Conservation (phyloP, 2,797 vertebrate species). For the Argya squamiceps region DNA sequence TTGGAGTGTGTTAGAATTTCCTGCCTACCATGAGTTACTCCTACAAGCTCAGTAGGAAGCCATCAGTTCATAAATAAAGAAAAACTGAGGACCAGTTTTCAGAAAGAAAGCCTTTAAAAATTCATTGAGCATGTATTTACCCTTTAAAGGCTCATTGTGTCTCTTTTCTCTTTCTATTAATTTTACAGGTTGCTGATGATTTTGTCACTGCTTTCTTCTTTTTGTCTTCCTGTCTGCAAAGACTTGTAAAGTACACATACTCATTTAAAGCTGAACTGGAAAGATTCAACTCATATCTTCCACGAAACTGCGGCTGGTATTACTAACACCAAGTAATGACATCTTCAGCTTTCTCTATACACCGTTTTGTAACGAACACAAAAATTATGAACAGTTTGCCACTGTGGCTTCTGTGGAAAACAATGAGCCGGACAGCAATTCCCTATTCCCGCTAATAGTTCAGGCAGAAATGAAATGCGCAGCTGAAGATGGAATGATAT, state of each 20-base stretch:
- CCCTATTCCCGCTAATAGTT: background rate
- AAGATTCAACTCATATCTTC: background rate
- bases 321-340: background rate
- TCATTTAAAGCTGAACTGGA: background rate
- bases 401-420: background rate
- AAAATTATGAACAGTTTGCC: background rate
- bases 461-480: background rate
- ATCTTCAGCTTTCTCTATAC: background rate
- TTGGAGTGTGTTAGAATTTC: slow-evolving; percentile 28
- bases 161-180: slow-evolving; percentile 9
- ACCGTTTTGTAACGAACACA: background rate
- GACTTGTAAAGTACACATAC: background rate
- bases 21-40: slow-evolving; percentile 39
- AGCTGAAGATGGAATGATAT: background rate
- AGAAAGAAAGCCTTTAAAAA: slow-evolving; percentile 7
- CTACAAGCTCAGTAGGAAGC: slow-evolving; percentile 34
- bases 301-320: background rate
- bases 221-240: background rate
- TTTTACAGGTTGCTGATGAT: background rate
- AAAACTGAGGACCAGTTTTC: background rate
- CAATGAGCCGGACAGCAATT: background rate
- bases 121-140: background rate
- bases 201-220: background rate
- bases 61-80: slow-evolving; percentile 41
- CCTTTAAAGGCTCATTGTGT: background rate